These are phyloP conservation scores for Mellivora capensis DNA, from an alignment of 2,113 vertebrate species.

Conservation along the genomic window DNA sequence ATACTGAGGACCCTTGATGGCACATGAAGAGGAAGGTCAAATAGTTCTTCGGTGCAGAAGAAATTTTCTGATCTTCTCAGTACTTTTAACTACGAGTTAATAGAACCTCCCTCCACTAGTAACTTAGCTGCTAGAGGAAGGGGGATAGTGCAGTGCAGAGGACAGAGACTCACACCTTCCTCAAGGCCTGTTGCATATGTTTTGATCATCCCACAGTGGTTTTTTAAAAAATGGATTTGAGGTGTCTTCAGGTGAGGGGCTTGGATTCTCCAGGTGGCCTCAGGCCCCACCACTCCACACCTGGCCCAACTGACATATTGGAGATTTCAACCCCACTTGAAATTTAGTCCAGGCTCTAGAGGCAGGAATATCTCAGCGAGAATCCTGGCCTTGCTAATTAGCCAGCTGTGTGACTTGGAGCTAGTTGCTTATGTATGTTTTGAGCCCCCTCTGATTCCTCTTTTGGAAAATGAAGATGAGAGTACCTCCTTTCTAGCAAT, in stretches of 20 bases:
- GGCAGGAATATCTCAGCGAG: not conserved
- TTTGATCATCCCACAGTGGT: not conserved
- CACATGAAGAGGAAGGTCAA: slow-evolving; percentile 1
- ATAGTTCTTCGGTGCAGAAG: not conserved
- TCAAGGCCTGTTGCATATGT: not conserved
- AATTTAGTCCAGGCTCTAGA: not conserved
- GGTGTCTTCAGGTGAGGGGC: not conserved
- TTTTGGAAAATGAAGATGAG: not conserved
- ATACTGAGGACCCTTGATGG: not conserved
- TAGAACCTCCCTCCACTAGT: not conserved
- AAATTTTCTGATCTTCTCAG: not conserved
- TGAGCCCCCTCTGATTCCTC: not conserved
- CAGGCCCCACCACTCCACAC: not conserved
- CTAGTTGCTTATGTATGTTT: not conserved
- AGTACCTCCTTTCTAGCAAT: not conserved
- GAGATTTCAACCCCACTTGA: not conserved
- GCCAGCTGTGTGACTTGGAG: slow-evolving; percentile 2
- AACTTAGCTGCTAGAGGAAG: not conserved
- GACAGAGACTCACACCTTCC: not conserved
- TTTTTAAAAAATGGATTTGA: not conserved
- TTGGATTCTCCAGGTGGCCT: not conserved
- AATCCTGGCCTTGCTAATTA: not conserved
- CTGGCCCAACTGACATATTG: not conserved
- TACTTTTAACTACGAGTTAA: not conserved
- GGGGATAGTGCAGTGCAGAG: not conserved